These are phyloP conservation scores for Ophion ellenae DNA, from an alignment of 2,888 invertebrate genomes.

Conservation along the genomic window DNA sequence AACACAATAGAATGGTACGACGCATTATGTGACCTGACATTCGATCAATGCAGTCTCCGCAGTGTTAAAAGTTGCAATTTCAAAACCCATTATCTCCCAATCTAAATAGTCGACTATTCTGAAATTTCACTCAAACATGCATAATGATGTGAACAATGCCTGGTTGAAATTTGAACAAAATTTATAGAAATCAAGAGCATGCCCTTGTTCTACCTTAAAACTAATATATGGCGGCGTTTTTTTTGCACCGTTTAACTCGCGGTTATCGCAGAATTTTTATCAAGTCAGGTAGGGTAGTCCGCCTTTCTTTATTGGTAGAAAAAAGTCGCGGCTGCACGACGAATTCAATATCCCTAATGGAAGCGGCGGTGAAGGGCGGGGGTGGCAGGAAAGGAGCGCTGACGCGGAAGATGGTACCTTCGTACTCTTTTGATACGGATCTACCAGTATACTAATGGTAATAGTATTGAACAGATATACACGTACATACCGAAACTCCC, in stretches of 20 bases:
- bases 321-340: conserved; percentile 45
- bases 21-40: no score
- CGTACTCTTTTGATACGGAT: conserved; percentile 32
- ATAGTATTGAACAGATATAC: conserved; percentile 27
- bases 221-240: no score
- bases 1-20: no score
- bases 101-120: no score
- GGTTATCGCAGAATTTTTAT: conserved; percentile 47
- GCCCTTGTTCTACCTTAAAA: no score
- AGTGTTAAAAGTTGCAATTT: no score
- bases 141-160: no score
- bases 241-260: background rate
- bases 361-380: conserved; percentile 58
- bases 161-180: no score
- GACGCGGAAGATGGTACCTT: conserved; percentile 44
- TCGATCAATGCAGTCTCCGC: no score
- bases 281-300: background rate
- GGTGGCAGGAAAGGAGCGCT: conserved; percentile 42
- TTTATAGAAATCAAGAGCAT: no score
- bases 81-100: no score
- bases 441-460: conserved; percentile 41
- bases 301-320: conserved; percentile 4
- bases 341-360: conserved; percentile 79
- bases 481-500: background rate
- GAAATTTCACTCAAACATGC: no score